Evolutionary conservation across 1,140 invertebrate species (phyloP).

Genomic region (Parasteatoda tepidariorum): DNA sequence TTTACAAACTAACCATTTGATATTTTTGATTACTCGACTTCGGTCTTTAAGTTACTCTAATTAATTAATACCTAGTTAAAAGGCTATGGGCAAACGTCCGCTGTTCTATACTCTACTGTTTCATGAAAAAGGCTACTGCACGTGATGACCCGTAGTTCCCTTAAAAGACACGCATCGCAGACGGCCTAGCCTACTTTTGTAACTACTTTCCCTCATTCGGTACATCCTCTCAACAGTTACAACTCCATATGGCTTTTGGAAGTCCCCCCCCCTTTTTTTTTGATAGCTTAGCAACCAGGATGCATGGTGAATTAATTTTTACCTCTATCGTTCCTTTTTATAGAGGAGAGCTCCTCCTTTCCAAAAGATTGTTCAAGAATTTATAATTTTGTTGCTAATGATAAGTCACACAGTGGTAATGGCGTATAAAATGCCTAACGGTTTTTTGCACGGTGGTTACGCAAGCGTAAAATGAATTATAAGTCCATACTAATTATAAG

Average conservation of each 20-base stretch:
- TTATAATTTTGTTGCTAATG: not conserved
- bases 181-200: slow-evolving; percentile 55
- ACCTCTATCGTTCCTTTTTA: not conserved
- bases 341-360: not conserved
- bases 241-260: not conserved
- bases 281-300: slow-evolving; percentile 7
- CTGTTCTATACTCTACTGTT: slow-evolving; percentile 22
- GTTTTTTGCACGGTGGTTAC: not conserved
- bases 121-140: slow-evolving; percentile 26
- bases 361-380: not conserved
- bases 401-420: not conserved
- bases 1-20: too few species aligned
- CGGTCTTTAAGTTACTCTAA: too few species aligned
- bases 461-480: not conserved
- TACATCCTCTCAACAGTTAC: slow-evolving; percentile 5
- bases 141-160: slow-evolving; percentile 50
- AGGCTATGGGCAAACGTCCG: slow-evolving; percentile 14
- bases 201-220: slow-evolving; percentile 28
- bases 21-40: too few species aligned
- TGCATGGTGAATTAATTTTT: slow-evolving; percentile 22
- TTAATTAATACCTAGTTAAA: not conserved
- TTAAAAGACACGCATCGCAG: slow-evolving; percentile 37
- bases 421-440: not conserved
- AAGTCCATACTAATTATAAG: not conserved
- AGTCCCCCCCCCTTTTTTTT: not conserved